phyloP scores from a whole-genome alignment of 2,888 invertebrate genomes.

The Strigamia crassipes region DNA sequence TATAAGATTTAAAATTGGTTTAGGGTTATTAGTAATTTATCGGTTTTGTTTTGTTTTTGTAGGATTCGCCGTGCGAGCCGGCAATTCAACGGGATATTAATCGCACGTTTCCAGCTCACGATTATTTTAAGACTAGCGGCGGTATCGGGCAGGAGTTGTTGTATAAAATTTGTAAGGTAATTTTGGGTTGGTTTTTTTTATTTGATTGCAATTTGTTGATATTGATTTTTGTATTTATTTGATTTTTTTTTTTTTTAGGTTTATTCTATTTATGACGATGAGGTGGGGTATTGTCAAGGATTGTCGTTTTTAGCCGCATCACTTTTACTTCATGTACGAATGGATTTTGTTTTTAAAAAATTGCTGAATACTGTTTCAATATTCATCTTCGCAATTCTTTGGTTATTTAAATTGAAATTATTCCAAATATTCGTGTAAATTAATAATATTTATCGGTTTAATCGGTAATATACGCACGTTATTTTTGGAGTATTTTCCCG shows the following conservation, averaged over 20 bases:
- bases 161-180: slow-evolving; percentile 81
- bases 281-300: slow-evolving; percentile 99
- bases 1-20: slow-evolving; percentile 56
- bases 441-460: too few species aligned
- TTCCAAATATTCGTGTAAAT: too few species aligned
- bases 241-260: slow-evolving; percentile 65
- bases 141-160: slow-evolving; percentile 95
- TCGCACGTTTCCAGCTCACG: slow-evolving; percentile 97
- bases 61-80: slow-evolving; percentile 94
- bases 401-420: too few species aligned
- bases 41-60: slow-evolving; percentile 41
- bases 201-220: neutral
- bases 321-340: slow-evolving; percentile 89
- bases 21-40: neutral
- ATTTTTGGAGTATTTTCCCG: too few species aligned
- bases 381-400: too few species aligned
- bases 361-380: too few species aligned
- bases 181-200: neutral
- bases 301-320: slow-evolving; percentile 97
- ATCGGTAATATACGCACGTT: too few species aligned
- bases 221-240: too few species aligned
- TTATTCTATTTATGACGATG: slow-evolving; percentile 95
- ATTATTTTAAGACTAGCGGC: slow-evolving; percentile 93
- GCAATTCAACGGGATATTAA: slow-evolving; percentile 96
- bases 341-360: too few species aligned